phyloP scores from a whole-genome alignment of 2,113 vertebrate genomes.

The Smithornis capensis region DNA sequence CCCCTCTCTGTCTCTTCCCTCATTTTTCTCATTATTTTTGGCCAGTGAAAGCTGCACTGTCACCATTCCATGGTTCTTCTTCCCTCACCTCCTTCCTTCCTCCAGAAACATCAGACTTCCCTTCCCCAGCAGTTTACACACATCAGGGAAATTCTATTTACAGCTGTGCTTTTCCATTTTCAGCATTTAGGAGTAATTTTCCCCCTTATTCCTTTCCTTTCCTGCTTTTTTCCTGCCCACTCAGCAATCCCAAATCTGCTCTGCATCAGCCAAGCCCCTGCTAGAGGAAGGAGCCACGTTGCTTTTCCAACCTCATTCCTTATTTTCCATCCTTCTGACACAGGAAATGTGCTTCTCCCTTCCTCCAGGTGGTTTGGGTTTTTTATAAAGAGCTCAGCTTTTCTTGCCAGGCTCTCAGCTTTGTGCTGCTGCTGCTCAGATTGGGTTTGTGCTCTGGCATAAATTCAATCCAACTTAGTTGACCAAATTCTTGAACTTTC shows the following conservation, averaged over 20 bases:
- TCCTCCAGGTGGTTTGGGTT: background rate
- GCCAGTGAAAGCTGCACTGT: background rate
- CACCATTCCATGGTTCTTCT: background rate
- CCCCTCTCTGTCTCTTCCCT: background rate
- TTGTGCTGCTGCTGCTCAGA: background rate
- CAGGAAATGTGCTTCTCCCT: too few relatives aligned
- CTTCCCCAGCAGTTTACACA: background rate
- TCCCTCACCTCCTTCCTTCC: background rate
- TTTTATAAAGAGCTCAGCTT: background rate
- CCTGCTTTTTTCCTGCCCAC: background rate
- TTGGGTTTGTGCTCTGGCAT: background rate
- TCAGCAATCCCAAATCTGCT: background rate
- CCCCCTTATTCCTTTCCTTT: background rate
- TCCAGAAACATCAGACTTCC: background rate
- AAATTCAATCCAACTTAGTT: background rate
- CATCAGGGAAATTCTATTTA: background rate
- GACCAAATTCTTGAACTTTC: background rate
- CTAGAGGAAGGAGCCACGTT: background rate
- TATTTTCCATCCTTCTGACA: background rate
- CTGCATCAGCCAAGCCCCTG: background rate
- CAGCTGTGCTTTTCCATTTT: background rate
- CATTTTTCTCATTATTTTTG: background rate
- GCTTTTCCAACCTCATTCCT: background rate
- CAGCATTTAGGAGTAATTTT: background rate
- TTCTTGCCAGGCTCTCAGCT: background rate